A percentile compares a stretch with the other conserved stretches of the same genome.
phyloP scores from a whole-genome alignment of 2,888 invertebrate species.

The Habroteleia sp. region DNA sequence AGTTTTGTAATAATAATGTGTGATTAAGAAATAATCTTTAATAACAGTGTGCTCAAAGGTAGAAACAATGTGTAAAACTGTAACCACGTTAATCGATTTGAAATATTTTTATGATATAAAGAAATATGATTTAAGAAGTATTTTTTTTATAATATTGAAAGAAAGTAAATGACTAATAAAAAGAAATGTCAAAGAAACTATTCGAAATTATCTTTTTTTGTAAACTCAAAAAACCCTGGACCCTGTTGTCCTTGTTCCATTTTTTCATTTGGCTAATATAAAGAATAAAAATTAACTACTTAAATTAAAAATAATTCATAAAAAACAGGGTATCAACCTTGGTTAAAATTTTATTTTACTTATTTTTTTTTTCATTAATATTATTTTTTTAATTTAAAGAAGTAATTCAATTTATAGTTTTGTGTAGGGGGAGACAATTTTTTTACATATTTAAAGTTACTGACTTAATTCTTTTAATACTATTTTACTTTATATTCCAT shows the following conservation, averaged over 20 bases:
- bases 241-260: constrained; percentile 55
- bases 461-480: too few relatives aligned
- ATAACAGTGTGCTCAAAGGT: constrained; percentile 20
- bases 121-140: constrained; percentile 22
- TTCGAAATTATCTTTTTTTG: constrained; percentile 56
- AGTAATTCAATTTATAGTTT: too few relatives aligned
- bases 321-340: too few relatives aligned
- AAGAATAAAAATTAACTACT: too few relatives aligned
- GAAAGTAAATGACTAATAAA: constrained; percentile 47
- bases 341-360: too few relatives aligned
- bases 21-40: neutral
- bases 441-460: too few relatives aligned
- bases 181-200: constrained; percentile 55
- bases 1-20: neutral
- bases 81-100: constrained; percentile 30
- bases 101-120: constrained; percentile 42
- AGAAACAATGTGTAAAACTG: constrained; percentile 33
- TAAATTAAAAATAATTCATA: too few relatives aligned
- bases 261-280: constrained; percentile 24
- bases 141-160: constrained; percentile 57
- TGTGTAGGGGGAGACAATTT: too few relatives aligned
- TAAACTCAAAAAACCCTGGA: constrained; percentile 55
- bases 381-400: too few relatives aligned
- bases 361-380: too few relatives aligned
- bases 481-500: too few relatives aligned